These are phyloP conservation scores for Chalcis sispes DNA, from an alignment of 2,888 invertebrate species.

Conservation along the genomic window DNA sequence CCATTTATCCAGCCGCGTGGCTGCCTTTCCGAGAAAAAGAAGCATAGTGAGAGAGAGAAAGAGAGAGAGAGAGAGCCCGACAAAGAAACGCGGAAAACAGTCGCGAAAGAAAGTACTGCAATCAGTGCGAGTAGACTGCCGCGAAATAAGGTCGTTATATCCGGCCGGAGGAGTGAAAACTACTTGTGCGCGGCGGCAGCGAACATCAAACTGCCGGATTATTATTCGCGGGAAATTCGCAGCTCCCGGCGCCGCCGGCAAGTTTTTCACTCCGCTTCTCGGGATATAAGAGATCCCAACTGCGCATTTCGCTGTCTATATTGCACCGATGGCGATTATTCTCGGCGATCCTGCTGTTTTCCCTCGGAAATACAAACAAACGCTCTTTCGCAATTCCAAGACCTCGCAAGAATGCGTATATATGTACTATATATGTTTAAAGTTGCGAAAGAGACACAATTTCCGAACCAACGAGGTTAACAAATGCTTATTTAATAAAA, in stretches of 20 bases:
- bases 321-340: neutral
- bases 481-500: neutral
- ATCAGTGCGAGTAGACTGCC: constrained; percentile 8
- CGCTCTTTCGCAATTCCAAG: neutral
- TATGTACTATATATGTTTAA: too few relatives aligned
- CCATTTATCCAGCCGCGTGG: constrained; percentile 2
- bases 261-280: neutral
- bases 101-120: neutral
- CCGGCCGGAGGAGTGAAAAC: neutral
- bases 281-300: neutral
- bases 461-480: neutral
- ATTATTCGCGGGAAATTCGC: constrained; percentile 1
- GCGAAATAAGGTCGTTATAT: constrained; percentile 16
- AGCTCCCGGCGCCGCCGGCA: too few relatives aligned
- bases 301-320: neutral
- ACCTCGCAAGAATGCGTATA: too few relatives aligned
- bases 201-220: neutral
- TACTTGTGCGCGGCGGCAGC: neutral
- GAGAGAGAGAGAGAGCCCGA: too few relatives aligned
- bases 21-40: neutral
- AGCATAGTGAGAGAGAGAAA: too few relatives aligned
- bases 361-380: neutral
- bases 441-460: too few relatives aligned
- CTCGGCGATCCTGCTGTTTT: neutral
- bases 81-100: neutral